Base-by-base conservation (phyloP, 1,140 invertebrate genomes). In the Ganaspis sp. region DNA sequence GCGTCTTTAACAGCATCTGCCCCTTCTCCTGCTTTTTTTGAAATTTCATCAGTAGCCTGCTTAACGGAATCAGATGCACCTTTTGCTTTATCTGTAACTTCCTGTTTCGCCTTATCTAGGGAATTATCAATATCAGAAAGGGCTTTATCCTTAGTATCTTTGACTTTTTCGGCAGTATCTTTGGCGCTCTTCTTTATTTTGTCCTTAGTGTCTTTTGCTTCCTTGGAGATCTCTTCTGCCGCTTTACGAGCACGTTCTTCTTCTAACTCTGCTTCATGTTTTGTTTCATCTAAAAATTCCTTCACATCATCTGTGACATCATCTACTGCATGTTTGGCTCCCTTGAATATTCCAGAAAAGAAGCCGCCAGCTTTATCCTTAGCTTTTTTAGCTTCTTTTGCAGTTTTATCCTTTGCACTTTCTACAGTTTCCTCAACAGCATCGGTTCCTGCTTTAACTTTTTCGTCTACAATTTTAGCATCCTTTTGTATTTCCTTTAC, bases 311-410 rank as follows among this genome's bases (percentile, higher is more conserved):
- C 84, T 9, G 84, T 84, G 5, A 86, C 38, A 70, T 88, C 87
- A 54, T 88, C 85, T 1, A 84, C 83, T 6, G 84, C 78, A 49
- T 88, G 83, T 79, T 90, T 90, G 45, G 87, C 86, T 26, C 86
- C 83, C 72, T 87, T 85, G 23, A 80, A 89, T 38, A 87, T 83
- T 0, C 81, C 83, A 0, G 81, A 82, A 0, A 86, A 74, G 23
- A 81, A 77, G 6, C 76, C 53, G 45, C 70, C 23, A n/a, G 40
- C 69, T 58, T 85, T 87, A 1, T 84, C 86, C 38, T 88, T 86
- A 0, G 69, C 40, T 72, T 86, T 89, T 8, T 87, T 87, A 0
- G 77, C 76, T 54, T 86, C 85, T 74, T 86, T 86, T 0, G 71
- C n/a, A 1, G 70, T 26, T 54, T 86, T 81, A 0, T 81, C 74